These are phyloP conservation scores for Clarias laeviceps DNA, from an alignment of 2,797 vertebrate species.

Conservation along the genomic window DNA sequence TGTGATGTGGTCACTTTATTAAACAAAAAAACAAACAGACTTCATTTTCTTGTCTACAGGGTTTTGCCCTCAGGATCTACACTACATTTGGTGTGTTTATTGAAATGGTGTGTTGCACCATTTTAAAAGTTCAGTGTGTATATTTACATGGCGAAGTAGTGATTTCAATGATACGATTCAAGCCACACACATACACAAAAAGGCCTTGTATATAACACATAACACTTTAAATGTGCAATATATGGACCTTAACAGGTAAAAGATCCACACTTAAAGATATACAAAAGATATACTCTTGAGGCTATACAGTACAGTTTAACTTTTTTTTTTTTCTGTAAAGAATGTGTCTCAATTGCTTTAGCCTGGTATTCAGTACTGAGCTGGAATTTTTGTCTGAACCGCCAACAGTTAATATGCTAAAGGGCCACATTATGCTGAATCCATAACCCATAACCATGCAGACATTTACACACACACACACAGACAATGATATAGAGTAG, in stretches of 20 bases:
- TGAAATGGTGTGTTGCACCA: neutral
- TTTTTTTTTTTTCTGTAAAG: no score
- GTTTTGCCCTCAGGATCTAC: no score
- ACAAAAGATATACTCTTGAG: neutral
- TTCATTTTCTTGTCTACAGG: no score
- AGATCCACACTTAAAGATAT: neutral
- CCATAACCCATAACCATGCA: neutral
- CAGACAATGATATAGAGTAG: neutral
- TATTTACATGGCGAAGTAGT: neutral
- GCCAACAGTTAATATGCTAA: neutral
- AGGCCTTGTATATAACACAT: neutral
- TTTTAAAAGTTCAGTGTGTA: neutral
- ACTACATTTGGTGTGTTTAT: neutral
- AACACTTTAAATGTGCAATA: neutral
- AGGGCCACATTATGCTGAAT: neutral
- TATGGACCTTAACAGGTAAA: neutral
- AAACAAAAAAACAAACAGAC: neutral
- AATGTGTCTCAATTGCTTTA: neutral
- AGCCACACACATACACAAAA: neutral
- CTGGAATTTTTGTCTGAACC: slow-evolving; percentile 22
- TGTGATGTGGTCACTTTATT: neutral
- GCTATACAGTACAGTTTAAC: neutral
- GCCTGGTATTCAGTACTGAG: neutral
- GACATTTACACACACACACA: neutral
- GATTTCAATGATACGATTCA: neutral